Evolutionary conservation across 2,888 invertebrate genomes (phyloP), one percentile per base, ranked within the genome.

Genomic region (Watsonalla binaria): DNA sequence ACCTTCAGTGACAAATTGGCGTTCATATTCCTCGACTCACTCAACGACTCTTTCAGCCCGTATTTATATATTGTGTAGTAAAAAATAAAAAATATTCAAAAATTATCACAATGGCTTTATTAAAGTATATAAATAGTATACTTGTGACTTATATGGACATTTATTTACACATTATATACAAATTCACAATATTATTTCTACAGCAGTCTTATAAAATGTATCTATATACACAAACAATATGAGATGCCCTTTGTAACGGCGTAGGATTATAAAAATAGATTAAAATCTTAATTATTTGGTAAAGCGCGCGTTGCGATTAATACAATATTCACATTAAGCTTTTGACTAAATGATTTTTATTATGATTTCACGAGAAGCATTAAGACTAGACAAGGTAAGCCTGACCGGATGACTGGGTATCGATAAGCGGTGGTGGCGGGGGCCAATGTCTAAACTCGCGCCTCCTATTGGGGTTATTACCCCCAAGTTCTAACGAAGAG

Each of bases 401-500:
- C 76, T 89, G 90, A 71, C 90, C 90, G 62, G 88, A 83, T 52
- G 84, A 81, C 62, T 88, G 90, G 50, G 86, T 83, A 64, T 86
- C 86, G 55, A 90, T 84, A 56, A 89, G 54, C 9, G 90, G 86
- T 8, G 89, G 89, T 8, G 90, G 89, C 6, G 89, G 88, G 0
- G 88, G 87, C 90, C 90, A 90, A 54, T 90, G 86, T 65, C 90
- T 78, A 52, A 88, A 84, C 49, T 90, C 89, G 58, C 88, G 79
- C 60, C 90, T 78, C 62, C 90, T 76, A 63, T 84, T 89, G 24
- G 82, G 83, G 72, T 86, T 85, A 73, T 81, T 84, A 52, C 78
- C 86, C 62, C 86, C 95, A 75, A 94, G 91, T 67, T 96, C 96
- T 80, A 96, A 92, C 50, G 95, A 95, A 63, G 96, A 96, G 77